A percentile compares a stretch with the other conserved stretches of the same genome.
phyloP scores from a whole-genome alignment of 2,797 vertebrate genomes.

The Falco berigora region DNA sequence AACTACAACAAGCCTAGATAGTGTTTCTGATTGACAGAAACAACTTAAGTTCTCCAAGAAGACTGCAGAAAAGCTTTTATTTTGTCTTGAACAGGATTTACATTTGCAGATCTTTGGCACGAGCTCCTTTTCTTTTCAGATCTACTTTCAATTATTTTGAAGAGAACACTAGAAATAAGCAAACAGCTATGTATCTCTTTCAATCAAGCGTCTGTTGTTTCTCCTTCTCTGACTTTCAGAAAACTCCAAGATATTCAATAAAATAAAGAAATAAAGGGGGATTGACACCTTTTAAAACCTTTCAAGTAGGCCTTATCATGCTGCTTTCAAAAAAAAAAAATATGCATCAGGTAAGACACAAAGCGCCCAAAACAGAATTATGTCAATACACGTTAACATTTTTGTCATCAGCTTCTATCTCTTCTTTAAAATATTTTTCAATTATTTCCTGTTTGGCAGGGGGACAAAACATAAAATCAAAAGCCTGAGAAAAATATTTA shows the following conservation, averaged over 20 bases:
- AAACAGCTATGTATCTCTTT: neutral
- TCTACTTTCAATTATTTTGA: neutral
- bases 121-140: neutral
- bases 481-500: neutral
- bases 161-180: neutral
- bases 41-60: neutral
- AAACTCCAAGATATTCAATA: neutral
- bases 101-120: neutral
- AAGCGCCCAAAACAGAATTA: neutral
- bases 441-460: neutral
- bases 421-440: neutral
- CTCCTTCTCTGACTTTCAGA: neutral
- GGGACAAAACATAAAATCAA: neutral
- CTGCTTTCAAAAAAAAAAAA: neutral
- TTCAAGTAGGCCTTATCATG: neutral
- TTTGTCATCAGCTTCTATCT: neutral
- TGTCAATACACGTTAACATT: neutral
- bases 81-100: neutral
- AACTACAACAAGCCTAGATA: neutral
- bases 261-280: neutral
- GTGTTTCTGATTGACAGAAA: neutral
- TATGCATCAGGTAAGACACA: neutral
- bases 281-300: neutral
- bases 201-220: neutral
- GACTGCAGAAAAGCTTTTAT: neutral